Base-by-base conservation (phyloP, 23 tunicate species). In the Styela plicata region DNA sequence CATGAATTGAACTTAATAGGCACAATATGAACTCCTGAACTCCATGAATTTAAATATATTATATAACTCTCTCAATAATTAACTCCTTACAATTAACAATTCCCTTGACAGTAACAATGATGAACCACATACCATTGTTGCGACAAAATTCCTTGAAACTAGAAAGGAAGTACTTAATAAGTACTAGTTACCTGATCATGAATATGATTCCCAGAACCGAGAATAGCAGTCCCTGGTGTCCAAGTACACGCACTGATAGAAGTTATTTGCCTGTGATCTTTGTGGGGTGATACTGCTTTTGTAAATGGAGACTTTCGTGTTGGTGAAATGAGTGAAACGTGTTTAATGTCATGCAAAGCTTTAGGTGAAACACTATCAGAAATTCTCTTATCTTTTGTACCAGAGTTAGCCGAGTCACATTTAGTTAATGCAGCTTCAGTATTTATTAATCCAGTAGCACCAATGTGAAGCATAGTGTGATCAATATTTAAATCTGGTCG, bases 181-280 rank as follows among this genome's bases (percentile, higher is more conserved):
- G n/a, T n/a, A n/a, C n/a, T n/a, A n/a, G 57, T 44, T 44, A 44
- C 57, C 57, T 44, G 57, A 44, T 44, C 13, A 13, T 44, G 57
- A 5, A 13, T 5, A 44, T 44, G 57, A 44, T 44, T 13, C 57
- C 57, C 13, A 5, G 13, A 5, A 44, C 13, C 57, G 10, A 5
- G 57, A 44, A 5, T 44, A 44, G 57, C 7, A 44, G 57, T 5
- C 22, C 31, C 71, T 22, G 71, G 71, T 16, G 71, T 67, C 71
- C 71, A 67, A 25, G 71, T 67, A 29, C 71, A 67, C 13, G 71
- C 71, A 67, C 71, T 67, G 16, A 67, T 67, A 29, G 71, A 67
- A 27, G 71, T 67, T 22, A 67, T 29, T 29, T 29, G 71, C 22
- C 71, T 67, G 16, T 27, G 31, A 18, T 67, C 71, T 29, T 67